A percentile compares a stretch with the other conserved stretches of the same genome.
Conservation (phyloP, 2,113 vertebrate species). For the Lutjanus erythropterus region DNA sequence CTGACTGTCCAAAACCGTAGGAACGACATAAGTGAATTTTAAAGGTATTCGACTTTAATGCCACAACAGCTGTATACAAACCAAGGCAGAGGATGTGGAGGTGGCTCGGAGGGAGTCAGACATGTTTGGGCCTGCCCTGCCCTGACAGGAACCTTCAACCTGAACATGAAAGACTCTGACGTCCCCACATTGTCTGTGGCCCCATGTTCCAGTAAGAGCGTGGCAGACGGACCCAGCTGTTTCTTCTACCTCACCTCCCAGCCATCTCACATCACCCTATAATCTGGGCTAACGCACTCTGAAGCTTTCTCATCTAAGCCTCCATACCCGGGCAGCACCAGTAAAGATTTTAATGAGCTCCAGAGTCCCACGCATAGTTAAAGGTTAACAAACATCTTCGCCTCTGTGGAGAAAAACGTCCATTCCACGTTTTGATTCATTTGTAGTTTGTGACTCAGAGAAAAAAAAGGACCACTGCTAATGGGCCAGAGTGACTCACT, state of each 20-base stretch:
- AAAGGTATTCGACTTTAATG: slow-evolving; percentile 52
- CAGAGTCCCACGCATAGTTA: slow-evolving; percentile 35
- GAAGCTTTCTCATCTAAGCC: slow-evolving; percentile 67
- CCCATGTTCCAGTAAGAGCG: slow-evolving; percentile 63
- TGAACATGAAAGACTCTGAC: slow-evolving; percentile 83
- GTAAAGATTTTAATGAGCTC: slow-evolving; percentile 57
- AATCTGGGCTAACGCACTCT: slow-evolving; percentile 76
- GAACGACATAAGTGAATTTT: slow-evolving; percentile 18
- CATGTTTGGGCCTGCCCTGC: slow-evolving; percentile 75
- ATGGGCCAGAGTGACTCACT: slow-evolving; percentile 47
- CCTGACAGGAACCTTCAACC: slow-evolving; percentile 79
- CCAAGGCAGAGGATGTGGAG: slow-evolving; percentile 46
- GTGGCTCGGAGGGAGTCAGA: slow-evolving; percentile 39
- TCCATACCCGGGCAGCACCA: slow-evolving; percentile 52
- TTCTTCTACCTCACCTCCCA: slow-evolving; percentile 70
- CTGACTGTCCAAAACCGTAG: slow-evolving; percentile 12
- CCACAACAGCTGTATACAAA: slow-evolving; percentile 44
- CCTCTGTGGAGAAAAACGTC: slow-evolving; percentile 29
- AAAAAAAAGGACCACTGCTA: slow-evolving; percentile 4
- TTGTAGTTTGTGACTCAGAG: slow-evolving; percentile 2
- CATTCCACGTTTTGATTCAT: slow-evolving; percentile 13
- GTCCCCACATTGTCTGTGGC: slow-evolving; percentile 73
- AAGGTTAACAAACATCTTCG: slow-evolving; percentile 47
- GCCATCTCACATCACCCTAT: slow-evolving; percentile 77
- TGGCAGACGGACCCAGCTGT: slow-evolving; percentile 79